Percentiles rank a stretch among this genome's conserved stretches.
Evolutionary conservation across 2,113 vertebrate genomes (phyloP).

Genomic region (Craseonycteris thonglongyai): DNA sequence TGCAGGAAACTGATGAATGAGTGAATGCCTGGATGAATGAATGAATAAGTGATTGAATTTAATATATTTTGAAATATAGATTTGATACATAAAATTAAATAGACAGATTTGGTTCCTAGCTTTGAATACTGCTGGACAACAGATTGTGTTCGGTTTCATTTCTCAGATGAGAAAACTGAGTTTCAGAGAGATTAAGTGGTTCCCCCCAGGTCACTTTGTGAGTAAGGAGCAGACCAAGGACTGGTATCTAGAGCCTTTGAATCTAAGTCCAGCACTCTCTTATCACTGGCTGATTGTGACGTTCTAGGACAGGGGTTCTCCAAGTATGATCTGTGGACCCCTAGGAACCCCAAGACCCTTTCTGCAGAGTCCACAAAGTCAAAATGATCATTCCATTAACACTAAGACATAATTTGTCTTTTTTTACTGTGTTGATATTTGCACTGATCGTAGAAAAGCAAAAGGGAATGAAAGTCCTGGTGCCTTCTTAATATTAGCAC

Average conservation of each 20-base stretch:
- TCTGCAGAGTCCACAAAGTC: background rate
- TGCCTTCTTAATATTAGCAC: background rate
- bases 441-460: background rate
- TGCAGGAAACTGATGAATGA: background rate
- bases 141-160: background rate
- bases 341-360: background rate
- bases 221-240: background rate
- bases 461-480: background rate
- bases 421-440: background rate
- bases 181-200: background rate
- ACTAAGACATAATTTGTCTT: background rate
- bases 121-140: background rate
- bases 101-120: background rate
- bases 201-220: background rate
- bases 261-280: background rate
- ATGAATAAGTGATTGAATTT: no score
- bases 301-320: background rate
- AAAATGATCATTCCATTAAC: background rate
- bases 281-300: background rate
- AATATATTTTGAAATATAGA: no score
- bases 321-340: accelerated
- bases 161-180: background rate
- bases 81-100: no score
- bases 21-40: background rate
- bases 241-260: background rate